Conservation (phyloP, 2,888 invertebrate genomes). For the Synanthedon tipuliformis region DNA sequence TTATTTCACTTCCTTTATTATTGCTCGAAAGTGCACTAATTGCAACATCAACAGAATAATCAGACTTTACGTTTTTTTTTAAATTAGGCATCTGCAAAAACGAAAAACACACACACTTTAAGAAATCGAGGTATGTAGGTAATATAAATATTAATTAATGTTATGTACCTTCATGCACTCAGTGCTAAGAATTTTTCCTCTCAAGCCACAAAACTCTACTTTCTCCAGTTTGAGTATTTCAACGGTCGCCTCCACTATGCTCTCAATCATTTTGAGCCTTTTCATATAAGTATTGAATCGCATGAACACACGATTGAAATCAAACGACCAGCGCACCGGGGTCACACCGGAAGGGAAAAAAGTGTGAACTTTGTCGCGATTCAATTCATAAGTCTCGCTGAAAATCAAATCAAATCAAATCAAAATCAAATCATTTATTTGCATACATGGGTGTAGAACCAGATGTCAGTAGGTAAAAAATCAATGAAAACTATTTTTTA, state of each 20-base stretch:
- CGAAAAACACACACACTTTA: too few relatives aligned
- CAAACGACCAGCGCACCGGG: slow-evolving; percentile 81
- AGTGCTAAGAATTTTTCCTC: slow-evolving; percentile 71
- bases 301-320: slow-evolving; percentile 77
- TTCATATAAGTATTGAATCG: slow-evolving; percentile 74
- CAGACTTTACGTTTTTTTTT: too few relatives aligned
- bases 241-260: slow-evolving; percentile 78
- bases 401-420: too few relatives aligned
- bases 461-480: too few relatives aligned
- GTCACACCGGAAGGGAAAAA: slow-evolving; percentile 68
- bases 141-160: background rate
- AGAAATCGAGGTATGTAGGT: too few relatives aligned
- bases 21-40: too few relatives aligned
- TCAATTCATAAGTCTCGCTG: slow-evolving; percentile 64
- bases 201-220: slow-evolving; percentile 79
- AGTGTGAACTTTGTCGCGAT: slow-evolving; percentile 62
- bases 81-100: too few relatives aligned
- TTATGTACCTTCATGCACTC: slow-evolving; percentile 61
- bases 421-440: too few relatives aligned
- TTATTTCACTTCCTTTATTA: too few relatives aligned
- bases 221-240: slow-evolving; percentile 91
- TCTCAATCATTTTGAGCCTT: slow-evolving; percentile 74
- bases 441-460: too few relatives aligned
- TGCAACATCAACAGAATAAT: too few relatives aligned
- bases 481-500: too few relatives aligned